Percentiles rank a stretch among this genome's conserved stretches.
These are phyloP conservation scores for Halcyon senegalensis DNA, from an alignment of 2,113 vertebrate species.

Conservation along the genomic window DNA sequence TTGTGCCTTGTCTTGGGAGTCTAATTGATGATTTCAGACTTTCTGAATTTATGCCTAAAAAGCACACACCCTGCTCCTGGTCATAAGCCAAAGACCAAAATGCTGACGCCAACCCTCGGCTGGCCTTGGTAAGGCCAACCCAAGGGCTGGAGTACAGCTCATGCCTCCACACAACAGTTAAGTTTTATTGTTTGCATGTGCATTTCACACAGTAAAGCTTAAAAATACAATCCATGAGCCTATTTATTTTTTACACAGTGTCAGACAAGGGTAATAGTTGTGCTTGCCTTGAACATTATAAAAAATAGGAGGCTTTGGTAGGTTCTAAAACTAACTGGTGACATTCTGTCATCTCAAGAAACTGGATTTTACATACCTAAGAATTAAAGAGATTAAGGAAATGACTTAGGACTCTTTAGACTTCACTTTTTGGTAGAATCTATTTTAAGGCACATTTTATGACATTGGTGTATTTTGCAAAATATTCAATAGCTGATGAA, in stretches of 20 bases:
- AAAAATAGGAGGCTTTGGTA: not conserved
- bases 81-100: not conserved
- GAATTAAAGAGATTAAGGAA: not conserved
- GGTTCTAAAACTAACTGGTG: not conserved
- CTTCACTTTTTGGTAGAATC: not conserved
- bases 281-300: not conserved
- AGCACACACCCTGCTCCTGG: not conserved
- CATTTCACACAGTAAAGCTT: not conserved
- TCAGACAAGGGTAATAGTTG: not conserved
- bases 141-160: not conserved
- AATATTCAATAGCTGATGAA: not conserved
- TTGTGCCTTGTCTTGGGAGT: not conserved
- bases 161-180: not conserved
- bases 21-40: not conserved
- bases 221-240: not conserved
- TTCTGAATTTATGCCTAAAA: not conserved
- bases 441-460: not conserved
- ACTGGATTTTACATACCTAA: not conserved
- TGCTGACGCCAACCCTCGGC: not conserved
- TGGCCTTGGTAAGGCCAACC: not conserved
- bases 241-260: not conserved
- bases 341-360: not conserved
- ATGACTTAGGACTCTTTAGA: not conserved
- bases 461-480: not conserved
- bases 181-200: fast-evolving